Evolutionary conservation across 2,113 vertebrate genomes (phyloP), one percentile per base, ranked within the genome.

Genomic region (Excalfactoria chinensis): DNA sequence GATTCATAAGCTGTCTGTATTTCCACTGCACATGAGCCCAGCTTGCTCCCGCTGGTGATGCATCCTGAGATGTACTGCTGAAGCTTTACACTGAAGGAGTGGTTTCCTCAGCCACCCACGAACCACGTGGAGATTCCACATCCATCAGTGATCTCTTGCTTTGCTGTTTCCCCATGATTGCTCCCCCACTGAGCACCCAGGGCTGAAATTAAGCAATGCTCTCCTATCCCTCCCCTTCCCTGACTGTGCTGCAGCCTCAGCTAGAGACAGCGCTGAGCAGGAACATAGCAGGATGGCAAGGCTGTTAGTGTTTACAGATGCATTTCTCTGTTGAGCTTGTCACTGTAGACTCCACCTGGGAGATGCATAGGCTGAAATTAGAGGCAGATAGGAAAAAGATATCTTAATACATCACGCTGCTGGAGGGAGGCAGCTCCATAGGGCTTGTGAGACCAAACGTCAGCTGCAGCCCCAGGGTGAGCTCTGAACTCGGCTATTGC

Each of bases 311-410:
- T 8, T 46, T 80, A 35, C 55, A 78, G 86, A 76, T 16, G 23
- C 25, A 32, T 6, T 6, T 10, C 75, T 72, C 75, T 56, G 63
- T 55, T 41, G 12, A 58, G 58, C 91, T 34, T 88, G 84, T 90
- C 64, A 73, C 48, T 58, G 64, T 18, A 87, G 76, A 56, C 74
- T 96, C 91, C 63, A 95, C 90, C 87, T 95, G 85, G 91, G 86
- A 97, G 93, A 96, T 53, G 85, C 97, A 90, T 6, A 89, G 78
- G 86, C 63, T 96, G 92, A 91, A 96, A 97, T 89, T 87, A 74
- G 86, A 88, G 72, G 72, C 56, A 88, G 85, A 95, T 78, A 79
- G 85, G 66, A 35, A 82, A 94, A 53, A 96, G 88, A 89, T 25
- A 84, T 86, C 91, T 96, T 95, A 64, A 96, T 97, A 71, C 72